Evolutionary conservation across 2,888 invertebrate species (phyloP), one percentile per base, ranked within the genome.

Genomic region (Standfussiana lucernea): DNA sequence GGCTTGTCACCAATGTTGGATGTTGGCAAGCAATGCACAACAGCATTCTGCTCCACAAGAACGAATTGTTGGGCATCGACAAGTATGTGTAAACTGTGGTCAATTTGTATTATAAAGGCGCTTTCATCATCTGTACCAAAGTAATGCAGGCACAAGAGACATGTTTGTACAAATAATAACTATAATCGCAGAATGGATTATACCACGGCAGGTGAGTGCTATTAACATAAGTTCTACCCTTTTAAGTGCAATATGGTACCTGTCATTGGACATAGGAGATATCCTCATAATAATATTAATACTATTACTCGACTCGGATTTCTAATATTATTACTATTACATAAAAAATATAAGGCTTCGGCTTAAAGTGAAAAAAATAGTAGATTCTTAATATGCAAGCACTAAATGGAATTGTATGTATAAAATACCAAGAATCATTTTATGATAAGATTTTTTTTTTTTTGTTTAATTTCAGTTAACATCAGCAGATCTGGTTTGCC

Each of bases 11-110:
- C 64, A 2, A 8, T 64, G 64, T 13, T 64, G n/a, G 64, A 64
- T 64, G 37, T 64, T 40, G 64, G 64, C n/a, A 64, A 64, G 64
- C 40, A 13, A 64, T 40, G 64, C 64, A 64, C 64, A 64, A 13
- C 62, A 62, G 37, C 62, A 37, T 24, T 24, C 64, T 40, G 40
- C 8, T 40, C 2, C 37, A 64, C 64, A n/a, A 24, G 64, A 40
- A 1, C 24, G 37, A 40, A 11, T 24, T 37, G n/a, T 64, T 64
- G 40, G 64, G 0, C 64, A 40, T 40, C 4, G 40, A 40, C 64
- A 64, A 64, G 3, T 62, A 64, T 64, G 64, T n/a, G 64, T 64
- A 1, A 37, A 64, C 37, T 64, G 64, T 64, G 37, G 64, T 8
- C 37, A n/a, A 64, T 40, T 40, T 8, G 64, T 64, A 5, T 64